A percentile compares a stretch with the other conserved stretches of the same genome.
Evolutionary conservation across 2,113 vertebrate genomes (phyloP).

Genomic region (Pygathrix nemaeus): DNA sequence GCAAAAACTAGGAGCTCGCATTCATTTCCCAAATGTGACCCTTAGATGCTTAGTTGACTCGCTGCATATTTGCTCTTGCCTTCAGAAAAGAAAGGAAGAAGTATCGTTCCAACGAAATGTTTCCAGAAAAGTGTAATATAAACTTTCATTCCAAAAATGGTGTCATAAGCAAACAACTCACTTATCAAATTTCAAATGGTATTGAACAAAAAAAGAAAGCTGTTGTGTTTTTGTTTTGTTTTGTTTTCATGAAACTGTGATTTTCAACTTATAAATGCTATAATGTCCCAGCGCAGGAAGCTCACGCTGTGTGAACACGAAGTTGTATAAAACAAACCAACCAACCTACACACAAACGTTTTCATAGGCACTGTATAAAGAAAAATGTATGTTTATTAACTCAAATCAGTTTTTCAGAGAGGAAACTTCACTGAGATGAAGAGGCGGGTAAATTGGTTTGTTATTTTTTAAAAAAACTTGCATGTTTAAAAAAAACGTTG

Average conservation of each 20-base stretch:
- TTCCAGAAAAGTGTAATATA: slow-evolving; percentile 86
- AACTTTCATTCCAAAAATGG: slow-evolving; percentile 80
- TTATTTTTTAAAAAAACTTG: slow-evolving; percentile 90
- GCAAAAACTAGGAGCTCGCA: slow-evolving; percentile 65
- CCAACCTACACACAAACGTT: slow-evolving; percentile 80
- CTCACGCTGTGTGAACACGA: slow-evolving; percentile 81
- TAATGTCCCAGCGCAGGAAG: slow-evolving; percentile 77
- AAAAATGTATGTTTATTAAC: slow-evolving; percentile 93
- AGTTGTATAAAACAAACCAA: slow-evolving; percentile 88
- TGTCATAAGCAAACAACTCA: slow-evolving; percentile 82
- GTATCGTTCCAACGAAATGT: slow-evolving; percentile 76
- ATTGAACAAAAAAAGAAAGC: slow-evolving; percentile 79
- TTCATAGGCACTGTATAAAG: slow-evolving; percentile 87
- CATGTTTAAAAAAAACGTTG: slow-evolving; percentile 92
- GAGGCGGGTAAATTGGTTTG: slow-evolving; percentile 84
- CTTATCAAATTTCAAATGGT: slow-evolving; percentile 81
- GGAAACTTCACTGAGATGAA: slow-evolving; percentile 87
- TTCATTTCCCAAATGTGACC: slow-evolving; percentile 78
- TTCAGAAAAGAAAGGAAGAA: slow-evolving; percentile 78
- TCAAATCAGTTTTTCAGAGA: slow-evolving; percentile 90
- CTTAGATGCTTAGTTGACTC: slow-evolving; percentile 83
- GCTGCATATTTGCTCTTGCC: slow-evolving; percentile 83
- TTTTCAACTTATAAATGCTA: slow-evolving; percentile 85
- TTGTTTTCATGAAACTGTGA: slow-evolving; percentile 91
- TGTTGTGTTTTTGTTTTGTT: slow-evolving; percentile 85